phyloP scores from a whole-genome alignment of 2,797 vertebrate species.

The Arctocebus calabarensis region DNA sequence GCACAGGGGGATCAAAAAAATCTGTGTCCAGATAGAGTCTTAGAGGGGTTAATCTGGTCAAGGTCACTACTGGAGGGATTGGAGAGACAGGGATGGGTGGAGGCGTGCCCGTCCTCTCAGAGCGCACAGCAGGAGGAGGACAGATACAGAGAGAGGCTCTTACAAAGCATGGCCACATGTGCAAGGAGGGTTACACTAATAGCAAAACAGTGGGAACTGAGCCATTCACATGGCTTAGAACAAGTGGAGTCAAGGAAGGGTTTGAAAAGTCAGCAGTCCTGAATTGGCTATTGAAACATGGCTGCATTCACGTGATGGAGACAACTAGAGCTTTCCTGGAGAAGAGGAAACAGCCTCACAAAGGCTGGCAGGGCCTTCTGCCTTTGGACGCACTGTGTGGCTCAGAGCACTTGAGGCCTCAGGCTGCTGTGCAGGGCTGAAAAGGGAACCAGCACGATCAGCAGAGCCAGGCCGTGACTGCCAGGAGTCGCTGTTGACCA shows the following conservation, averaged over 20 bases:
- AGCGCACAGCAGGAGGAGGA: neutral
- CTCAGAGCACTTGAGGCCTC: neutral
- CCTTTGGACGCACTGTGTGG: fast-evolving
- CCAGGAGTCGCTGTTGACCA: neutral
- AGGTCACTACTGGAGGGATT: neutral
- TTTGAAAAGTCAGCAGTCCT: neutral
- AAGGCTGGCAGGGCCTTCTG: neutral
- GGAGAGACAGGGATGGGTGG: neutral
- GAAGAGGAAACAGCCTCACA: neutral
- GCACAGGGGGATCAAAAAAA: neutral
- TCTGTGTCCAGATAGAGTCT: neutral
- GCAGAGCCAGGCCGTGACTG: no score
- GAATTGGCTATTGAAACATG: neutral
- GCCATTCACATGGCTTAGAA: neutral
- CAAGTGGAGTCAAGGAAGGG: neutral
- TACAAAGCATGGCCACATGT: neutral
- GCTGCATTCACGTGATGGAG: neutral
- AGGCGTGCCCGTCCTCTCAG: neutral
- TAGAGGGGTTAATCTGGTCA: neutral
- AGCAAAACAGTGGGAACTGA: neutral
- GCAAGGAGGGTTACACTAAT: neutral
- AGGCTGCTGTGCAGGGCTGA: no score
- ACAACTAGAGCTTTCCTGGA: neutral
- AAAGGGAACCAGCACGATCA: fast-evolving
- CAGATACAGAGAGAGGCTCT: neutral